These are phyloP conservation scores for Metopolophium dirhodum DNA, from an alignment of 1,140 invertebrate genomes.

Conservation along the genomic window DNA sequence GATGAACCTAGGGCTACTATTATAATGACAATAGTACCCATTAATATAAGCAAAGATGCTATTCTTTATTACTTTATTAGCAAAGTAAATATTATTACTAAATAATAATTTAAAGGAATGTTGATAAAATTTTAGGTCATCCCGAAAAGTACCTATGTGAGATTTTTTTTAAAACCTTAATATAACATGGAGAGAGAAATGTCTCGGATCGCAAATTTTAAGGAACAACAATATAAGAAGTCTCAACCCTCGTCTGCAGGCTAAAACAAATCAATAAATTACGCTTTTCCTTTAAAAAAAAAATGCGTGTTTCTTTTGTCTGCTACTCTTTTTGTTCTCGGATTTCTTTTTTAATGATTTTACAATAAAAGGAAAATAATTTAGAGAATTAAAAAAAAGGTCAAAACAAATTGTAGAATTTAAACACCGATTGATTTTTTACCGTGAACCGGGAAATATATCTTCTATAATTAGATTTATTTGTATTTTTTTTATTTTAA, in stretches of 20 bases:
- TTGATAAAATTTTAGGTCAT: background rate
- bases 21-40: background rate
- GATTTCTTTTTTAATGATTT: background rate
- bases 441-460: background rate
- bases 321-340: background rate
- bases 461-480: background rate
- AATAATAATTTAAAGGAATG: no score
- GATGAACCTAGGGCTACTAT: no score
- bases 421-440: background rate
- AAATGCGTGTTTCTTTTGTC: background rate
- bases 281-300: background rate
- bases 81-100: no score
- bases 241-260: background rate
- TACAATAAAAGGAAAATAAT: background rate
- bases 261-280: slow-evolving; percentile 18
- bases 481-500: no score
- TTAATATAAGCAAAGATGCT: background rate
- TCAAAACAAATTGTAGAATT: background rate
- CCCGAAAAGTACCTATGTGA: background rate
- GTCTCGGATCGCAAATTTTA: background rate
- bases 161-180: background rate
- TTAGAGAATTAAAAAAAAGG: background rate
- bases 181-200: background rate
- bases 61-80: background rate
- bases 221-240: background rate